Conservation (phyloP, 2,113 vertebrate species). For the Entelurus aequoreus region DNA sequence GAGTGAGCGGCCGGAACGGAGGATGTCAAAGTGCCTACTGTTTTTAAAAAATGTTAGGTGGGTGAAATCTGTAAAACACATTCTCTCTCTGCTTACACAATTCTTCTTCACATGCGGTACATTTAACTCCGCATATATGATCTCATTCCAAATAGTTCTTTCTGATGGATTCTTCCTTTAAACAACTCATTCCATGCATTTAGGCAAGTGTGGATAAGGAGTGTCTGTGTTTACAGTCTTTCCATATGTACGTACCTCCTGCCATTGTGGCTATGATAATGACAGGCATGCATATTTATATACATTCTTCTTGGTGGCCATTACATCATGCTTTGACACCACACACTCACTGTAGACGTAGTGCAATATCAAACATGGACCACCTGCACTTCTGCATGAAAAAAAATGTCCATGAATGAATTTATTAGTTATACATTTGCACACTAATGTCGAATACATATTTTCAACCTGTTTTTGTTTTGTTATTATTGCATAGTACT, state of each 20-base stretch:
- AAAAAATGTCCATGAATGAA: conserved; percentile 22
- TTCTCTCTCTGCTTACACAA: background rate
- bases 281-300: background rate
- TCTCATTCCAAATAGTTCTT: background rate
- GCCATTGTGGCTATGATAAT: background rate
- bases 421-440: too few species aligned
- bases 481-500: too few species aligned
- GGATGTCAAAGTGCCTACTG: background rate
- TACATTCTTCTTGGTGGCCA: conserved; percentile 14
- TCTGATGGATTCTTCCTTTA: background rate
- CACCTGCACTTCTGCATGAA: conserved; percentile 30
- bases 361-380: conserved; percentile 7
- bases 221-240: conserved; percentile 1
- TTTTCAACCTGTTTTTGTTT: too few species aligned
- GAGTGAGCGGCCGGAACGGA: background rate
- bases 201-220: background rate
- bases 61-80: background rate
- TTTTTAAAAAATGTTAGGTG: background rate
- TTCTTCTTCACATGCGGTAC: background rate
- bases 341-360: conserved; percentile 33
- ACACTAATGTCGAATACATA: too few species aligned
- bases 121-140: background rate
- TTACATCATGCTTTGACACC: conserved; percentile 53
- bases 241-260: conserved; percentile 4
- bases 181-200: background rate